These are phyloP conservation scores for Rhorus exstirpatorius DNA, from an alignment of 2,888 invertebrate species.

Conservation along the genomic window DNA sequence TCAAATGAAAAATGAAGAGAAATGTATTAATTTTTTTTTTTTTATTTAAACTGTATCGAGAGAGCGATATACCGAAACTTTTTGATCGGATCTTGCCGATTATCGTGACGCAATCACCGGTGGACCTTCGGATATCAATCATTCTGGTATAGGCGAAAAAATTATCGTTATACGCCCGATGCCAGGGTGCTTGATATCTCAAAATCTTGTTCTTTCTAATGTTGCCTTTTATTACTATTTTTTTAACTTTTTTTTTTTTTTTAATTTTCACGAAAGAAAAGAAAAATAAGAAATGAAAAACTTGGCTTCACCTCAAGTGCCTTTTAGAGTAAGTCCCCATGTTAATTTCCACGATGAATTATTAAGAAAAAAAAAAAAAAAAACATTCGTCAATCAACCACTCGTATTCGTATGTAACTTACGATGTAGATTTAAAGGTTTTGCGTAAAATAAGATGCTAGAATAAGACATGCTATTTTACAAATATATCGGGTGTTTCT, in stretches of 20 bases:
- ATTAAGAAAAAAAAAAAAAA: too few relatives aligned
- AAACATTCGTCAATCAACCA: conserved; percentile 54
- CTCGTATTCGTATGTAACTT: conserved; percentile 30
- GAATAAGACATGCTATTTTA: conserved; percentile 81
- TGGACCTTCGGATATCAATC: conserved; percentile 56
- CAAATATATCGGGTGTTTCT: conserved; percentile 76
- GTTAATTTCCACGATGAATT: conserved; percentile 75
- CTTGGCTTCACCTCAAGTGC: conserved; percentile 74
- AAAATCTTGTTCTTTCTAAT: conserved; percentile 23
- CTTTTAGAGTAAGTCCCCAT: conserved; percentile 74
- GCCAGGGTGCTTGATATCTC: conserved; percentile 48
- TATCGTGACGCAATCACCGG: conserved; percentile 49
- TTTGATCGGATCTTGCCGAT: conserved; percentile 1
- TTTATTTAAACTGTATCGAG: conserved; percentile 18
- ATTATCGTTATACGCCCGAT: conserved; percentile 53
- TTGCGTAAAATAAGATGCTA: conserved; percentile 77
- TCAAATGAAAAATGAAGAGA: neutral
- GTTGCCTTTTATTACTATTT: conserved; percentile 1
- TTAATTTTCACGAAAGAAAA: conserved; percentile 16
- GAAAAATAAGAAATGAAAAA: conserved; percentile 44
- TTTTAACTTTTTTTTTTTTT: conserved; percentile 47
- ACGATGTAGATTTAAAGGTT: conserved; percentile 70
- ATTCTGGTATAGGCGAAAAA: conserved; percentile 43
- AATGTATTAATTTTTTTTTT: too few relatives aligned
- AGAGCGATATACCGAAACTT: conserved; percentile 48